Evolutionary conservation across 2,888 invertebrate species (phyloP).

Genomic region (Pammene fasciana): DNA sequence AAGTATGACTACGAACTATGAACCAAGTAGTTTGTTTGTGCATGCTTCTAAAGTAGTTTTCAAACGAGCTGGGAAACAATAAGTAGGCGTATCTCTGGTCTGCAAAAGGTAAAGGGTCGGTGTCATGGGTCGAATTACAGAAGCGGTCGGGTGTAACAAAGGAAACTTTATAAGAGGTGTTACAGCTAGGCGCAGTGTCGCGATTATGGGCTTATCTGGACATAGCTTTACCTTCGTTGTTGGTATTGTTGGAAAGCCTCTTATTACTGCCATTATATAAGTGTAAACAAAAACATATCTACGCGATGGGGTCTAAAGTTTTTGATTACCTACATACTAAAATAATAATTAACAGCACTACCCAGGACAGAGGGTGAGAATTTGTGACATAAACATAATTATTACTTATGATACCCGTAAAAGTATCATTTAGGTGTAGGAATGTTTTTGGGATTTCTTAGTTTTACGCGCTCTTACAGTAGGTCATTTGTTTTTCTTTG

Average conservation of each 20-base stretch:
- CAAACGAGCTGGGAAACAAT: constrained; percentile 47
- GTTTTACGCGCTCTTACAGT: no score
- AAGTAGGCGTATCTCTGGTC: constrained; percentile 38
- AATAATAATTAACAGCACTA: background rate
- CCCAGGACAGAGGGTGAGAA: background rate
- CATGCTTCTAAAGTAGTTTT: constrained; percentile 42
- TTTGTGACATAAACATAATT: background rate
- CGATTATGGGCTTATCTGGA: constrained; percentile 53
- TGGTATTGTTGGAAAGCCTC: constrained; percentile 17
- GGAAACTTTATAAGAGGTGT: constrained; percentile 55
- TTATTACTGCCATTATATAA: constrained; percentile 12
- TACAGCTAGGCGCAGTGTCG: constrained; percentile 50
- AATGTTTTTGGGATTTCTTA: no score
- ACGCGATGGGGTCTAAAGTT: background rate
- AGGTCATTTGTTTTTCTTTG: no score
- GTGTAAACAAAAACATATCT: constrained; percentile 3
- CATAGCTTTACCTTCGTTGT: constrained; percentile 36
- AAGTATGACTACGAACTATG: constrained; percentile 24
- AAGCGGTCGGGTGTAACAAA: constrained; percentile 51
- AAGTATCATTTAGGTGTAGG: no score
- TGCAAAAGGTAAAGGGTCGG: constrained; percentile 40
- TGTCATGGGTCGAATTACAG: constrained; percentile 51
- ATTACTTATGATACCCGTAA: background rate
- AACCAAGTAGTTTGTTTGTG: constrained; percentile 10
- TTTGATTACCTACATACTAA: background rate